Evolutionary conservation across 2,797 vertebrate genomes (phyloP), one percentile per base, ranked within the genome.

Genomic region (Gallinago stenura): DNA sequence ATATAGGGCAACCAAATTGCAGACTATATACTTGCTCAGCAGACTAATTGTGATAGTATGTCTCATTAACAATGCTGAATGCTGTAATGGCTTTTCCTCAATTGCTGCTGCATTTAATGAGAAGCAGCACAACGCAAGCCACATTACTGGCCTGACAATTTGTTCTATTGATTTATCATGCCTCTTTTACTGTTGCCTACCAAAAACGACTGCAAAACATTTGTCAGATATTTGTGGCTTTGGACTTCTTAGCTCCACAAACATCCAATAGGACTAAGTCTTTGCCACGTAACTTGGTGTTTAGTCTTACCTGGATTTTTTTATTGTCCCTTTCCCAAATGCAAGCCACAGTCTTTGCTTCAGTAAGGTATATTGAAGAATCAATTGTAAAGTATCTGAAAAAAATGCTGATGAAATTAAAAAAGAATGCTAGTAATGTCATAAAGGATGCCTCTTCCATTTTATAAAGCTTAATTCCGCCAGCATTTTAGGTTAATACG

Each of bases 161-260:
- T 97, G 92, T 97, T 96, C 91, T 92, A 77, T 97, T 98, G 97
- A 97, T 98, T 98, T 97, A 97, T 97, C 97, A 97, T 87, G 90
- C 82, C 68, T 81, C 26, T 66, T 94, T 86, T 95, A 81, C 84
- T 71, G 37, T 89, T 95, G 81, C 84, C 83, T 96, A 84, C 92
- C 93, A 80, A 87, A 94, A 97, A 91, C 33, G 53, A 96, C 94
- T 97, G 84, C 65, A 97, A 84, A 97, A 85, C 37, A 87, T 92
- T 95, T 37, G 22, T 88, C 78, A 96, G 43, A 19, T 97, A 90
- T 88, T 96, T 97, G 87, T 85, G 72, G 26, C 17, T 18, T 91
- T 95, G 89, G 88, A 87, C 25, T 83, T 96, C 83, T 89, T 82
- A 87, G 64, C 73, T 95, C 73, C 69, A 61, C 76, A 93, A 94